These are phyloP conservation scores for Acrobasis repandana DNA, from an alignment of 2,888 invertebrate species.

Conservation along the genomic window DNA sequence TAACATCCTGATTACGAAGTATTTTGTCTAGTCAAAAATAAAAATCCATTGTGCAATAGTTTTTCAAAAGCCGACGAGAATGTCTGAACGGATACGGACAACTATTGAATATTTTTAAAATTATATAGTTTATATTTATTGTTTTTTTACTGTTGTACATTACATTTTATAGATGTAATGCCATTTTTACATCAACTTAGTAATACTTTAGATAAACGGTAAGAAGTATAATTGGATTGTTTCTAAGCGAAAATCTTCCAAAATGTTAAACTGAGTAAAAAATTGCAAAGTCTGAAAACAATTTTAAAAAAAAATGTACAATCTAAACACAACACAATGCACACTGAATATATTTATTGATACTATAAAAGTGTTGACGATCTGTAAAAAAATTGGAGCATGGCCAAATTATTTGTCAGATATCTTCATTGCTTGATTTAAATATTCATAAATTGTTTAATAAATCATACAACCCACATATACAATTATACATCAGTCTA, in stretches of 20 bases:
- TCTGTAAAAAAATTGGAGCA: background rate
- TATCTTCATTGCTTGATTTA: background rate
- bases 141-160: background rate
- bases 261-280: background rate
- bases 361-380: background rate
- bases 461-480: no score
- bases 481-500: no score
- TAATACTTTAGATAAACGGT: background rate
- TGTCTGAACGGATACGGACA: background rate
- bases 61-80: background rate
- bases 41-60: background rate
- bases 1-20: background rate
- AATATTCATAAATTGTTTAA: no score
- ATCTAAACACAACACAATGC: no score
- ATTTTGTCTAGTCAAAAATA: background rate
- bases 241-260: conserved; percentile 1
- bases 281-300: background rate
- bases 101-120: background rate
- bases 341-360: background rate
- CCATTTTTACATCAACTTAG: background rate
- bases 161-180: background rate
- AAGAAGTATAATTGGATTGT: background rate
- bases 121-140: background rate
- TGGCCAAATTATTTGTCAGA: background rate
- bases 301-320: background rate